Evolutionary conservation across 2,113 vertebrate species (phyloP), one percentile per base, ranked within the genome.

Genomic region (Ictalurus furcatus): DNA sequence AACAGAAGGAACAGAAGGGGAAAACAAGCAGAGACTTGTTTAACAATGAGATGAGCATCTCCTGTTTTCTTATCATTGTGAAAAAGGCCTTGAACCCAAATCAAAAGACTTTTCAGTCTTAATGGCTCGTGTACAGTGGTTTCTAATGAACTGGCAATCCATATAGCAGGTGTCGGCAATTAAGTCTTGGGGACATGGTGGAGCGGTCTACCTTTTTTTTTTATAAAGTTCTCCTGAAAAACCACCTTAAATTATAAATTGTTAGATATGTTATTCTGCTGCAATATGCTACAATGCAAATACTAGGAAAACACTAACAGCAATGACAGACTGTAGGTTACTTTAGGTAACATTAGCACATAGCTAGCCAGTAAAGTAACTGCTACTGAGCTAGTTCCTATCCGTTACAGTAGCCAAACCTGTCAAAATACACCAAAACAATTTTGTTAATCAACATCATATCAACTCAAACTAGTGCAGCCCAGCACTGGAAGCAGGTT

Each of bases 1-100:
- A 93, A 95, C 90, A 95, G 87, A 90, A 44, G 40, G 73, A 84
- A 85, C 88, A 87, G 89, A 81, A 87, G 71, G 71, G 71, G 78
- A 88, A n/a, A 83, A 90, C 90, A 91, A 88, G 78, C 44, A 85
- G 81, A 86, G 40, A 88, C 80, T 88, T 87, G 81, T 87, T 88
- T 76, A 67, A 83, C 84, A 71, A 84, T 25, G 34, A 65, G 78
- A 85, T 76, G 78, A 69, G 1, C 69, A 48, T 67, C 63, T 74
- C n/a, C 56, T 37, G 84, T 59, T 21, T 54, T 14, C 34, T 78
- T 61, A 71, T 63, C 5, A 83, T 14, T 44, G 13, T 30, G 11
- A 54, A 71, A 63, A 63, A 74, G 3, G 9, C 8, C 14, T 28
- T 37, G 52, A 76, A 37, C 21, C 30, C 16, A 14, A 16, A 81